These are phyloP conservation scores for Notodonta ziczac DNA, from an alignment of 2,888 invertebrate genomes.

Conservation along the genomic window DNA sequence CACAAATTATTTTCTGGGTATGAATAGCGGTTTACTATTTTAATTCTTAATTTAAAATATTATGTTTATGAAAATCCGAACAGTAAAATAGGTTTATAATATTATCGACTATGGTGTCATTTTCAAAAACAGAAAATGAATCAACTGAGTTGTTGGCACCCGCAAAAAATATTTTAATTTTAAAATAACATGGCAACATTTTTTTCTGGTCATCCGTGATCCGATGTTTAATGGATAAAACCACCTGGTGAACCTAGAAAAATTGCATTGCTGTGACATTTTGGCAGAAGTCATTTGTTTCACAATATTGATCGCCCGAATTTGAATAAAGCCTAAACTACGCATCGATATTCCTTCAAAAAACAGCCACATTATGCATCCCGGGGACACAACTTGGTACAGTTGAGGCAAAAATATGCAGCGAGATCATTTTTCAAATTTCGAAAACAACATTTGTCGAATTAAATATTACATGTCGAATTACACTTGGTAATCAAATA, in stretches of 20 bases:
- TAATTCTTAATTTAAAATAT: no score
- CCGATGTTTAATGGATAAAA: constrained; percentile 76
- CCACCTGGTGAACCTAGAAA: constrained; percentile 77
- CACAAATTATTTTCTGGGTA: no score
- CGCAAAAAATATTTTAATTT: constrained; percentile 45
- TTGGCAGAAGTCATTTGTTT: constrained; percentile 77
- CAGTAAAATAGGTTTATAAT: neutral
- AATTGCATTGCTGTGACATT: constrained; percentile 73
- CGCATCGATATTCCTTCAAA: constrained; percentile 39
- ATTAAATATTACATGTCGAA: constrained; percentile 18
- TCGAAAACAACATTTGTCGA: constrained; percentile 37
- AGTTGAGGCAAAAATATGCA: constrained; percentile 41
- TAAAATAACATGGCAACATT: constrained; percentile 44
- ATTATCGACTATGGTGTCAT: neutral
- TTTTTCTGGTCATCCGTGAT: constrained; percentile 54
- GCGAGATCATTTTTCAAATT: constrained; percentile 48
- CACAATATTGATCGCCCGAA: constrained; percentile 47
- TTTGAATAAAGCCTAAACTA: constrained; percentile 74
- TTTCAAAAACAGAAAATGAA: neutral
- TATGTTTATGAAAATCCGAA: neutral
- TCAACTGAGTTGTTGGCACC: constrained; percentile 14
- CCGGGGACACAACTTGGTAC: constrained; percentile 28
- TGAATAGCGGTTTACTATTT: no score
- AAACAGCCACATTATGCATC: constrained; percentile 45
- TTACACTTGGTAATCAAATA: constrained; percentile 20